Evolutionary conservation across 2,888 invertebrate genomes (phyloP).

Genomic region (Halictus ligatus): DNA sequence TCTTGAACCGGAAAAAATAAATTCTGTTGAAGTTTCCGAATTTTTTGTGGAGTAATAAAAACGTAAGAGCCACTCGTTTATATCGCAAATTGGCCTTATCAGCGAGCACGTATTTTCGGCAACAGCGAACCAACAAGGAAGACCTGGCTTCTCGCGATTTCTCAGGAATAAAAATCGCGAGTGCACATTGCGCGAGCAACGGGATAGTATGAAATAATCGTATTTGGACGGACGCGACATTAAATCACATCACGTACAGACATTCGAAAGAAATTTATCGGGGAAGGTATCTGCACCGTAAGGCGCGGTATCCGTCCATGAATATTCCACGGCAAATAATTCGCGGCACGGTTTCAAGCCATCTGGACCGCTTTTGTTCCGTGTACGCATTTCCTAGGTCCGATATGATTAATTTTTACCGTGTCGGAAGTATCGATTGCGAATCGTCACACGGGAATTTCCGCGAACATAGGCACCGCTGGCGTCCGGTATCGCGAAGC

Average conservation of each 20-base stretch:
- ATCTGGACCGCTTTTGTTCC: not conserved
- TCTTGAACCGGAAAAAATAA: not conserved
- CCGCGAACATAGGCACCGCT: slow-evolving; percentile 23
- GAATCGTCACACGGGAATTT: slow-evolving; percentile 21
- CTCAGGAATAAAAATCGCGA: not conserved
- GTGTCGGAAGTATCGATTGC: slow-evolving; percentile 17
- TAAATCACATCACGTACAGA: not conserved
- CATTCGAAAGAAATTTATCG: not conserved
- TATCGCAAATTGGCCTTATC: not conserved
- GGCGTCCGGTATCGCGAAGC: not conserved
- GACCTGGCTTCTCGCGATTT: not conserved
- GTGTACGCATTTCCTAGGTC: not conserved
- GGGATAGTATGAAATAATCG: not conserved
- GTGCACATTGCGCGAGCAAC: too few species aligned
- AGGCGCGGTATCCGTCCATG: not conserved
- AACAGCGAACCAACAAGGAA: not conserved
- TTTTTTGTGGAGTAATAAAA: too few species aligned
- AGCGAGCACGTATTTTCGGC: not conserved
- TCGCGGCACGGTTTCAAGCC: slow-evolving; percentile 2
- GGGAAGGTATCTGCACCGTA: not conserved
- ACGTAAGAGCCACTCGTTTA: not conserved
- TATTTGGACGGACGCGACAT: not conserved
- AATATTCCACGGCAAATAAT: slow-evolving; percentile 34
- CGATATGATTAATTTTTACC: slow-evolving; percentile 51
- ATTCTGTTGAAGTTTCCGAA: not conserved